phyloP scores from a whole-genome alignment of 2,113 vertebrate genomes.

The Phocoena phocoena region DNA sequence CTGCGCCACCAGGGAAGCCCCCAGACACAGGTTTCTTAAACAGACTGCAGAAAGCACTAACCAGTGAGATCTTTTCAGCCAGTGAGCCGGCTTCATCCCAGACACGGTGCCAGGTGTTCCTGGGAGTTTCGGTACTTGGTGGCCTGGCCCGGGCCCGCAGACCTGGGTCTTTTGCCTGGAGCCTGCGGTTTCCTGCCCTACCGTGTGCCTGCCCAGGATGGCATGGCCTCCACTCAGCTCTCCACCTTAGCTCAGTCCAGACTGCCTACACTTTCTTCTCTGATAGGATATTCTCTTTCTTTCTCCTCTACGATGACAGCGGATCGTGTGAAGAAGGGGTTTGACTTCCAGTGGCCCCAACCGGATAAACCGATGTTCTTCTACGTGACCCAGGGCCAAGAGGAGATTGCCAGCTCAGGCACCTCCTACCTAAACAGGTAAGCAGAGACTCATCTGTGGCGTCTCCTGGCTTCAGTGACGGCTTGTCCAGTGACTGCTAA shows the following conservation, averaged over 20 bases:
- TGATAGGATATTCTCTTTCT: not conserved
- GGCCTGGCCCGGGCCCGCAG: not conserved
- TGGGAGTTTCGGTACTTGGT: fast-evolving
- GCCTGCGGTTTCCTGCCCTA: not conserved
- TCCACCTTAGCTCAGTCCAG: too few species aligned
- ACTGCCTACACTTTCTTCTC: not conserved
- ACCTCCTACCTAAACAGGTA: conserved; percentile 99
- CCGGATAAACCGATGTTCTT: conserved; percentile 99
- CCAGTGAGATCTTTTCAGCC: not conserved
- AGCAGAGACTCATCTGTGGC: not conserved
- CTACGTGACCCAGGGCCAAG: conserved; percentile 98
- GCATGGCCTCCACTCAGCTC: fast-evolving
- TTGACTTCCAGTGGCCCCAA: conserved; percentile 99
- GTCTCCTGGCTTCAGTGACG: not conserved
- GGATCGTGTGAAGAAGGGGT: conserved; percentile 98
- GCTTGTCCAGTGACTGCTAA: not conserved
- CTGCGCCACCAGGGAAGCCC: too few species aligned
- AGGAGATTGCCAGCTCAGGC: conserved; percentile 98
- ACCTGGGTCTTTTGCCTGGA: not conserved
- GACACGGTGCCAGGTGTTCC: not conserved
- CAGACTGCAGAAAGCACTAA: not conserved
- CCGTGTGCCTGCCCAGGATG: fast-evolving
- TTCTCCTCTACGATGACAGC: not conserved
- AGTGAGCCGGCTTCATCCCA: not conserved
- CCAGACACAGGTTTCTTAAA: not conserved